phyloP scores from a whole-genome alignment of 1,140 invertebrate genomes.

The Hermetia illucens region DNA sequence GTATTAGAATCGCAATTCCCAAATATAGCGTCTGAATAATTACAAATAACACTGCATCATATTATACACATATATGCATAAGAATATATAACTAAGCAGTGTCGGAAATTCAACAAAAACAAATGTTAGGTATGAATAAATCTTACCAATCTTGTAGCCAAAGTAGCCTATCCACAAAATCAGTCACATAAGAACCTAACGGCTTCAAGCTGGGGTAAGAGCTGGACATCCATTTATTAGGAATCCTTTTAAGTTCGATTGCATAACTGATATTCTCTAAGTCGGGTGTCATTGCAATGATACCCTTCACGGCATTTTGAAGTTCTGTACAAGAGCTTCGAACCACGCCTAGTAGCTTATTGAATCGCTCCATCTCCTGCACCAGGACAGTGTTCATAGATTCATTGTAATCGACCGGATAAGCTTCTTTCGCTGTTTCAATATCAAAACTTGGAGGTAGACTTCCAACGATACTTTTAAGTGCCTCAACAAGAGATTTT shows the following conservation, averaged over 20 bases:
- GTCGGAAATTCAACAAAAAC: slow-evolving; percentile 4
- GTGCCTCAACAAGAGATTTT: slow-evolving; percentile 41
- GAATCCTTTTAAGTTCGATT: slow-evolving; percentile 62
- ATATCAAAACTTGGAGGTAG: slow-evolving; percentile 62
- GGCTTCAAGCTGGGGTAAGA: slow-evolving; percentile 88
- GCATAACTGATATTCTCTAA: slow-evolving; percentile 55
- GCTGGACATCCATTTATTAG: slow-evolving; percentile 60
- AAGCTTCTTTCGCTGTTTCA: slow-evolving; percentile 50
- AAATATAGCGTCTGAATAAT: no score
- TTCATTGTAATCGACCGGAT: slow-evolving; percentile 70
- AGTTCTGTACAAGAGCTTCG: slow-evolving; percentile 49
- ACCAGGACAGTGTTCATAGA: slow-evolving; percentile 90
- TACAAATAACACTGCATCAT: no score
- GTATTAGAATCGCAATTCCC: no score
- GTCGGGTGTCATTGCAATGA: slow-evolving; percentile 73
- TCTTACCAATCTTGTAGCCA: slow-evolving; percentile 60
- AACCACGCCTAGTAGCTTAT: slow-evolving; percentile 53
- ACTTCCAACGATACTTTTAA: slow-evolving; percentile 58
- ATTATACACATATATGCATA: no score
- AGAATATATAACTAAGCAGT: no score
- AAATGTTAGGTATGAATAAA: neutral
- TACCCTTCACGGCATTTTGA: slow-evolving; percentile 71
- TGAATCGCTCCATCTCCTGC: slow-evolving; percentile 86
- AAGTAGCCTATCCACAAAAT: slow-evolving; percentile 65
- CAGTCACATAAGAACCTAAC: slow-evolving; percentile 67